phyloP scores from a whole-genome alignment of 1,140 invertebrate species.

The Anastrepha obliqua region DNA sequence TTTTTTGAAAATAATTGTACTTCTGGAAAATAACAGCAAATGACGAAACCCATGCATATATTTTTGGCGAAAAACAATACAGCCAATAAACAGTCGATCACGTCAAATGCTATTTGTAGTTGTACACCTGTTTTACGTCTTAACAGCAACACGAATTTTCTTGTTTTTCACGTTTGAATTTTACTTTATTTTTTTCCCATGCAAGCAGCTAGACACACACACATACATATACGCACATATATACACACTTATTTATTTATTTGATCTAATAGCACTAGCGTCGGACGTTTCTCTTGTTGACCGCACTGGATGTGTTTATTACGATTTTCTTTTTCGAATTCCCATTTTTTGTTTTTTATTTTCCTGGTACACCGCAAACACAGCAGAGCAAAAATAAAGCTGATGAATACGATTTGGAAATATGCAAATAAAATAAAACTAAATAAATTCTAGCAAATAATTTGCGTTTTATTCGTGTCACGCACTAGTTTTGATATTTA shows the following conservation, averaged over 20 bases:
- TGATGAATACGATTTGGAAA: no score
- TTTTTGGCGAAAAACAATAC: not conserved
- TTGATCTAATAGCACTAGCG: not conserved
- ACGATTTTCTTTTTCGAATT: not conserved
- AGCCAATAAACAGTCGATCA: slow-evolving; percentile 33
- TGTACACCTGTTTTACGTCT: slow-evolving; percentile 44
- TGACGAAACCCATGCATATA: not conserved
- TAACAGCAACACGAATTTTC: slow-evolving; percentile 14
- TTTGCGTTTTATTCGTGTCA: no score
- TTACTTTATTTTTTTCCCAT: not conserved
- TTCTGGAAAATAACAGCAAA: slow-evolving; percentile 33
- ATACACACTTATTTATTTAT: not conserved
- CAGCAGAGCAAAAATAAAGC: no score
- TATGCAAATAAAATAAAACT: no score
- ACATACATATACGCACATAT: not conserved
- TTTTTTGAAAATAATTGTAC: not conserved
- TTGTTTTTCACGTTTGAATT: slow-evolving; percentile 22
- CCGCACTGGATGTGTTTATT: not conserved
- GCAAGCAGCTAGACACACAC: not conserved
- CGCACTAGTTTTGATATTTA: no score
- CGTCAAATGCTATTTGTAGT: slow-evolving; percentile 29
- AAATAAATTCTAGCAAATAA: no score
- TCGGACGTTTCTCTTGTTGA: not conserved
- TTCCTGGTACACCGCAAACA: no score
- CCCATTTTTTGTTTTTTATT: not conserved